Evolutionary conservation across 2,113 vertebrate genomes (phyloP).

Genomic region (Turnix velox): DNA sequence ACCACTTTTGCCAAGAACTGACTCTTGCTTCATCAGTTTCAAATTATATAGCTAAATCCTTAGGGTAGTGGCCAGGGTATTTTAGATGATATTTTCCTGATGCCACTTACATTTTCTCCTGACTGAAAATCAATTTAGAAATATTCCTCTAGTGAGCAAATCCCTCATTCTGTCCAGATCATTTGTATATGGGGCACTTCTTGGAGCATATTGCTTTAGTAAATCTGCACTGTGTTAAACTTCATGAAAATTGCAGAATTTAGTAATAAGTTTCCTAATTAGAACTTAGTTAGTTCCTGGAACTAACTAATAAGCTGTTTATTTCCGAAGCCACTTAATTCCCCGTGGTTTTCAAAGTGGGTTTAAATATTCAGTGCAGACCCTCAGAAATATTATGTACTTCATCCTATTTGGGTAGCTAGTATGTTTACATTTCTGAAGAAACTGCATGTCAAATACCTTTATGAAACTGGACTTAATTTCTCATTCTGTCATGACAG

Average conservation of each 20-base stretch:
- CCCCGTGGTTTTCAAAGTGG: not conserved
- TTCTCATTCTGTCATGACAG: not conserved
- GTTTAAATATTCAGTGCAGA: not conserved
- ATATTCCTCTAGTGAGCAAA: not conserved
- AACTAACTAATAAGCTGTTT: too few relatives aligned
- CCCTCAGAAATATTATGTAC: not conserved
- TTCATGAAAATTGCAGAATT: not conserved
- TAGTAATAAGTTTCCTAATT: not conserved
- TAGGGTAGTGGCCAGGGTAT: not conserved
- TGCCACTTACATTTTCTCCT: not conserved
- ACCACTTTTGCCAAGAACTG: not conserved
- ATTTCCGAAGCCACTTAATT: not conserved
- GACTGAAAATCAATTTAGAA: conserved; percentile 11
- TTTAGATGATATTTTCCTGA: not conserved
- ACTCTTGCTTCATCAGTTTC: not conserved
- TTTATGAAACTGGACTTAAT: not conserved
- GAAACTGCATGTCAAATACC: not conserved
- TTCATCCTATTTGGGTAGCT: not conserved
- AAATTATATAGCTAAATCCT: not conserved
- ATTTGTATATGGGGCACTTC: not conserved
- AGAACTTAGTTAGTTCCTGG: not conserved
- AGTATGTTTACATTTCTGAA: not conserved
- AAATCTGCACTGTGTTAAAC: not conserved
- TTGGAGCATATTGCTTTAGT: not conserved
- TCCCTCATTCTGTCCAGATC: not conserved